These are phyloP conservation scores for Melanerpes aurifrons DNA, from an alignment of 2,113 vertebrate species.

Conservation along the genomic window DNA sequence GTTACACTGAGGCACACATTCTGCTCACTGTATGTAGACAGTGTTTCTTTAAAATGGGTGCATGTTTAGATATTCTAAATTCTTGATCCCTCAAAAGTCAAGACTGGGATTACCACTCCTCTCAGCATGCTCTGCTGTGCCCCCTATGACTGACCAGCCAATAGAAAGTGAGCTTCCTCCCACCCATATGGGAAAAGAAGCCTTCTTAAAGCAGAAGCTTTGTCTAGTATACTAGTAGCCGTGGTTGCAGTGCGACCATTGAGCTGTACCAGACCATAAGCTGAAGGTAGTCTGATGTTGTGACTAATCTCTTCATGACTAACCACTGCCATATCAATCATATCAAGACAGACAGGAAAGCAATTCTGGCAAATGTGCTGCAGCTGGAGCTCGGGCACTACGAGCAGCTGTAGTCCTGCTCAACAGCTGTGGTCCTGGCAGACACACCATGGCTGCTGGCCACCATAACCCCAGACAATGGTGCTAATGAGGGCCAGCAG, in stretches of 20 bases:
- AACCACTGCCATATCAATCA: neutral
- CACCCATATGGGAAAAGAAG: neutral
- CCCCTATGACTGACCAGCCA: neutral
- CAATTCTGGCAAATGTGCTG: neutral
- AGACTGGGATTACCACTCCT: neutral
- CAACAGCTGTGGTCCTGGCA: conserved; percentile 48
- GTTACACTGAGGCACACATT: neutral
- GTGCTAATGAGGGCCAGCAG: neutral
- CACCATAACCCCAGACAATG: neutral
- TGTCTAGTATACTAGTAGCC: rapidly evolving
- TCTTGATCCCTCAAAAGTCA: neutral
- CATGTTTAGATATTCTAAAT: neutral
- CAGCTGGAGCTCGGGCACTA: conserved; percentile 40
- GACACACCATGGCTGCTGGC: neutral
- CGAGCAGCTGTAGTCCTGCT: neutral
- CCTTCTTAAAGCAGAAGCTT: neutral
- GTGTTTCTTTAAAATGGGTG: neutral
- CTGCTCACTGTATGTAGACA: rapidly evolving
- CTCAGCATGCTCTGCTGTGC: neutral
- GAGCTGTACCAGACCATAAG: neutral
- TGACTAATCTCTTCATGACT: neutral
- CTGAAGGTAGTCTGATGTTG: neutral
- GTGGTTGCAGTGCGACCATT: neutral
- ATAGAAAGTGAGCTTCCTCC: neutral
- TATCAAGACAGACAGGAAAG: neutral